Percentiles rank a stretch among this genome's conserved stretches.
Conservation (phyloP, 2,797 vertebrate species). For the Anniella stebbinsi region DNA sequence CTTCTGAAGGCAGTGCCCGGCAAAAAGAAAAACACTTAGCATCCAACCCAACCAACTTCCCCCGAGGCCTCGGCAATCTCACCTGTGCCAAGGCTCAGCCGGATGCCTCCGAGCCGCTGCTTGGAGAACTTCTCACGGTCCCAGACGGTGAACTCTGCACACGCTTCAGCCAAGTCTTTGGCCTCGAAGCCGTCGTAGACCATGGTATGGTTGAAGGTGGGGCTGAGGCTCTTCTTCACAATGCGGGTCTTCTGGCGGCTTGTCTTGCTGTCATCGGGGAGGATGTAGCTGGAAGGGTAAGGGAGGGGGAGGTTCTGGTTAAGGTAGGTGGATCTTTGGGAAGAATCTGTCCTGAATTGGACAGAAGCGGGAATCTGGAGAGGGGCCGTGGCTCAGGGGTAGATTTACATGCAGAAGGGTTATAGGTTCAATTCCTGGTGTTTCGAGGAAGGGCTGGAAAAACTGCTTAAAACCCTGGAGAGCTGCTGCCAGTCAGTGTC, state of each 20-base stretch:
- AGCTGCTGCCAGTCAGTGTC: no score
- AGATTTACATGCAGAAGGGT: neutral
- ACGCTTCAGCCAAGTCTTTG: constrained; percentile 90
- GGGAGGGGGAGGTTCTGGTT: neutral
- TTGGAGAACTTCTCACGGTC: constrained; percentile 79
- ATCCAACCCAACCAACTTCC: no score
- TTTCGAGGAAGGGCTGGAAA: neutral
- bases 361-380: neutral
- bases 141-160: constrained; percentile 93
- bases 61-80: neutral
- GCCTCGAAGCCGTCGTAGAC: constrained; percentile 94
- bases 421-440: neutral
- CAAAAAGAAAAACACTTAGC: no score
- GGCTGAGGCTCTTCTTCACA: constrained; percentile 87
- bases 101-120: constrained; percentile 86
- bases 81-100: constrained; percentile 94
- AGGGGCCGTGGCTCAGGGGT: neutral
- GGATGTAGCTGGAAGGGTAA: constrained; percentile 84
- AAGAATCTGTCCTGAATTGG: neutral
- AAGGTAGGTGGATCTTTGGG: neutral
- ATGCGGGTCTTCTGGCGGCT: constrained; percentile 92
- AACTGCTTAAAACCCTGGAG: no score
- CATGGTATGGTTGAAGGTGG: constrained; percentile 97
- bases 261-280: constrained; percentile 90
- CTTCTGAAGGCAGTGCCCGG: neutral